These are phyloP conservation scores for Pterophyllum scalare DNA, from an alignment of 2,113 vertebrate species.

Conservation along the genomic window DNA sequence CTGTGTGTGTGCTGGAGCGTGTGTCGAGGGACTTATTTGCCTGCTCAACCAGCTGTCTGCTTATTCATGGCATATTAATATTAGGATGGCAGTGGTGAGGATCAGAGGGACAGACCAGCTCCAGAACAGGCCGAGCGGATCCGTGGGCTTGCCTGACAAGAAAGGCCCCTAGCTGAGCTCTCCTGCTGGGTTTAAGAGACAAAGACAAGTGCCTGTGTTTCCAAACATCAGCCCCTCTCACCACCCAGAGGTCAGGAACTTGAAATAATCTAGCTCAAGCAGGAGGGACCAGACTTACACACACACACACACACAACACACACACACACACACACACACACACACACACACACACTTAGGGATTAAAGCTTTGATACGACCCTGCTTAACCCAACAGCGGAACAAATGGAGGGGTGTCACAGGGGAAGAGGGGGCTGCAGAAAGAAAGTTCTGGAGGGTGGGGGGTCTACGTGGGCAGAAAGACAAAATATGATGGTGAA, in stretches of 20 bases:
- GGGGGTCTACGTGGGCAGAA: slow-evolving; percentile 34
- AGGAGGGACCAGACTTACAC: slow-evolving; percentile 50
- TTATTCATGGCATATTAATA: slow-evolving; percentile 62
- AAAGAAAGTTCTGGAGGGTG: slow-evolving; percentile 31
- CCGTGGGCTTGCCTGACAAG: slow-evolving; percentile 53
- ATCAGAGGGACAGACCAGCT: slow-evolving; percentile 46
- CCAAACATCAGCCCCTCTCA: slow-evolving; percentile 79
- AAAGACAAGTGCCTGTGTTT: slow-evolving; percentile 81
- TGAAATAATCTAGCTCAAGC: slow-evolving; percentile 77
- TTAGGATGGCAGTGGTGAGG: slow-evolving; percentile 37
- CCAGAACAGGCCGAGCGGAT: slow-evolving; percentile 40
- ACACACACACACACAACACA: slow-evolving; percentile 16
- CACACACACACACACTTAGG: slow-evolving; percentile 37
- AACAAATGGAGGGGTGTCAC: slow-evolving; percentile 39
- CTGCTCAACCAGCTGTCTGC: slow-evolving; percentile 69
- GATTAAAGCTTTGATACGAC: slow-evolving; percentile 77
- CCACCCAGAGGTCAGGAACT: slow-evolving; percentile 78
- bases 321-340: slow-evolving; percentile 14
- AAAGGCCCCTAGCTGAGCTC: slow-evolving; percentile 59
- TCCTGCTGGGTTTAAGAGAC: slow-evolving; percentile 73
- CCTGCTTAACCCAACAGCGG: slow-evolving; percentile 77
- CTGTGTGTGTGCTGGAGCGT: slow-evolving; percentile 11
- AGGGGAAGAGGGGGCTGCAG: slow-evolving; percentile 28
- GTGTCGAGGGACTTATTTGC: slow-evolving; percentile 32
- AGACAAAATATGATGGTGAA: slow-evolving; percentile 24